Evolutionary conservation across 2,888 invertebrate genomes (phyloP), one percentile per base, ranked within the genome.

Genomic region (Nasonia oneida): DNA sequence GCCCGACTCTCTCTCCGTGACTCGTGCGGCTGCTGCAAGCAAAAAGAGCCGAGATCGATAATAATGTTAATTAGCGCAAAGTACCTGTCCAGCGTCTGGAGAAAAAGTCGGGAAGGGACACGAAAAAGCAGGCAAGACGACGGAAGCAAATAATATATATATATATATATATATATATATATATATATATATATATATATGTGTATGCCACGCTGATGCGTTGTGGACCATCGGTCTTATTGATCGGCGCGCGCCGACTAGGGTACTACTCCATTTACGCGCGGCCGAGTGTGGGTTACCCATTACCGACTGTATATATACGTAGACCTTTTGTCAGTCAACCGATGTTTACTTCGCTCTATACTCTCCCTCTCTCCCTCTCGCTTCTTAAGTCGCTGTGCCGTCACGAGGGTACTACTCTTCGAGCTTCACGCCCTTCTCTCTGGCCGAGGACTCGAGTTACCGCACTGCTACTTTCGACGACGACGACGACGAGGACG

Each of bases 241-340:
- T 85, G 89, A 89, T 89, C 85, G 73, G 50, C 5, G 29, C 8
- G 29, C 73, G 87, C 47, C 37, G 3, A 37, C 29, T 23, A 23
- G 23, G 23, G 23, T 23, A 23, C 23, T 37, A 37, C 78, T 85
- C 83, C 83, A 87, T 87, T 88, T 85, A 71, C 84, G 33, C 84
- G 47, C 29, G 29, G 29, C 71, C 67, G 79, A 88, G 86, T 84
- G 85, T 81, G 85, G 78, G 81, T 87, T 86, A 88, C 86, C 87
- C 88, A 88, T 89, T 88, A 89, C 78, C 57, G 81, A 84, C 86
- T 87, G 57, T 42, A 42, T 81, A 42, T 81, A 64, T 82, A 84
- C 76, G 37, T 81, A 70, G 73, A 33, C 71, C 86, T 81, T 73
- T 87, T 87, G 73, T 87, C 33, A 73, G 76, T 74, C 61, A 3